A percentile compares a stretch with the other conserved stretches of the same genome.
These are phyloP conservation scores for Orthosia cruda DNA, from an alignment of 2,888 invertebrate species.

Conservation along the genomic window DNA sequence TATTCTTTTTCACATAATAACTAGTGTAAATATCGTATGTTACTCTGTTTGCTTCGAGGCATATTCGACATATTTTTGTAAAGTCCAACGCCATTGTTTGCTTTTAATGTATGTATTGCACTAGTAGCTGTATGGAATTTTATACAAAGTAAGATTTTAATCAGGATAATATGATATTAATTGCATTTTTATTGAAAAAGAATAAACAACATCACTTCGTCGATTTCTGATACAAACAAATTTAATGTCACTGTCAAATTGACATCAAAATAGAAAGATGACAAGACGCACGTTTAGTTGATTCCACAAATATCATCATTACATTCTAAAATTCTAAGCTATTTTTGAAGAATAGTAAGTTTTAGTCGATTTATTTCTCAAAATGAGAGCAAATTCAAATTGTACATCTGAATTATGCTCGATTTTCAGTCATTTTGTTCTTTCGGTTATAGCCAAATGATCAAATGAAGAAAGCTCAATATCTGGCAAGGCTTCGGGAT, in stretches of 20 bases:
- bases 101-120: slow-evolving; percentile 1
- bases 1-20: slow-evolving; percentile 82
- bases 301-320: not conserved
- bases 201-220: slow-evolving; percentile 12
- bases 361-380: not conserved
- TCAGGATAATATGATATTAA: not conserved
- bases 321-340: no score
- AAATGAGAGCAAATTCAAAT: not conserved
- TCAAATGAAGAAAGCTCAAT: no score
- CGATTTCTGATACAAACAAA: slow-evolving; percentile 50
- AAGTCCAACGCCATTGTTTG: slow-evolving; percentile 78
- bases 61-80: slow-evolving; percentile 84
- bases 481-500: no score
- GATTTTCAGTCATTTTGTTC: not conserved
- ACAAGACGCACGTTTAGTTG: slow-evolving; percentile 10
- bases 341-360: not conserved
- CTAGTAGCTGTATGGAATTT: not conserved
- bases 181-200: slow-evolving; percentile 18
- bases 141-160: slow-evolving; percentile 63
- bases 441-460: no score
- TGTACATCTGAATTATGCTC: not conserved
- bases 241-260: slow-evolving; percentile 44
- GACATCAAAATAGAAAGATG: slow-evolving; percentile 13
- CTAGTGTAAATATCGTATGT: slow-evolving; percentile 84
- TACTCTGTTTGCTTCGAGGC: slow-evolving; percentile 80